A percentile compares a stretch with the other conserved stretches of the same genome.
Evolutionary conservation across 2,888 invertebrate genomes (phyloP).

Genomic region (Galerucella nymphaeae): DNA sequence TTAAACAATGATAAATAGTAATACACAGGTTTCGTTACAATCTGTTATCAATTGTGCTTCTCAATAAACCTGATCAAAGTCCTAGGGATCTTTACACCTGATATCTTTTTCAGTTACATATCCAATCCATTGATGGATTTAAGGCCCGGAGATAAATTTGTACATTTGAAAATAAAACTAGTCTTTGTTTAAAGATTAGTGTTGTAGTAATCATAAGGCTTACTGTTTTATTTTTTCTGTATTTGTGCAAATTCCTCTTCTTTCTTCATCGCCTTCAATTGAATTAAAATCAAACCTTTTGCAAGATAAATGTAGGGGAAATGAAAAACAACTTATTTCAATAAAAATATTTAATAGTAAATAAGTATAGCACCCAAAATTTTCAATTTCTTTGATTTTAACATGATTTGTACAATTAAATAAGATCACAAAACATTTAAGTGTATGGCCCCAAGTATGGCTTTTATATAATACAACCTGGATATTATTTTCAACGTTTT

Average conservation of each 20-base stretch:
- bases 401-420: slow-evolving; percentile 37
- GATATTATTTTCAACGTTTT: slow-evolving; percentile 12
- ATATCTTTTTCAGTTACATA: no score
- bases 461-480: slow-evolving; percentile 25
- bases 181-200: no score
- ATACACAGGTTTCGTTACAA: no score
- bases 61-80: no score
- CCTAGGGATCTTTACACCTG: no score
- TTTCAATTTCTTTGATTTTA: slow-evolving; percentile 36
- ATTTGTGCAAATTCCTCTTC: no score
- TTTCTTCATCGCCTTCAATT: background rate
- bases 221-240: background rate
- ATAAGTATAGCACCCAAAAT: slow-evolving; percentile 36
- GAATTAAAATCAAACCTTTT: background rate
- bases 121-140: background rate
- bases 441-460: slow-evolving; percentile 46
- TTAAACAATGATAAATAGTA: no score
- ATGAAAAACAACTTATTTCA: slow-evolving; percentile 3
- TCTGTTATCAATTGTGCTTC: no score
- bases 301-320: background rate
- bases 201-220: no score
- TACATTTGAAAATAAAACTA: no score
- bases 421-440: slow-evolving; percentile 41
- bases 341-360: slow-evolving; percentile 29
- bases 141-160: background rate